Percentiles rank a stretch among this genome's conserved stretches.
Evolutionary conservation across 2,113 vertebrate species (phyloP).

Genomic region (Psilopogon haemacephalus): DNA sequence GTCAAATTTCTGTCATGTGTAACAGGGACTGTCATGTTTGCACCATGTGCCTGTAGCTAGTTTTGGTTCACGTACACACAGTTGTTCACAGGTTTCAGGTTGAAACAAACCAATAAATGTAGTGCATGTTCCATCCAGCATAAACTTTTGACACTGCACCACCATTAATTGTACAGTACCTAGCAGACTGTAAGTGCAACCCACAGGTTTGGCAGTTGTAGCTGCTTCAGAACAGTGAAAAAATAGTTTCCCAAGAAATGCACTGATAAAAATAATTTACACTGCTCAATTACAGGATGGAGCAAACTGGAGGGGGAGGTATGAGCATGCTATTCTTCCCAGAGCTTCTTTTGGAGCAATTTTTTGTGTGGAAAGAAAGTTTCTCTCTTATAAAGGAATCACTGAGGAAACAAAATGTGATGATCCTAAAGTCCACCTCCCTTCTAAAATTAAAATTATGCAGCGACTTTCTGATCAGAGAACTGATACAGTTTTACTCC

Average conservation of each 20-base stretch:
- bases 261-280: not conserved
- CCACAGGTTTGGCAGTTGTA: not conserved
- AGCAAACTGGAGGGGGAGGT: not conserved
- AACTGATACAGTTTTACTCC: not conserved
- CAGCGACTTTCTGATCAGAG: not conserved
- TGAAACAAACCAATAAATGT: not conserved
- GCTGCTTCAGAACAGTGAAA: not conserved
- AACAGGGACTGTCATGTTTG: not conserved
- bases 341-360: not conserved
- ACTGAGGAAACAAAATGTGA: not conserved
- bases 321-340: not conserved
- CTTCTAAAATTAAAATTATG: not conserved
- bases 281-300: not conserved
- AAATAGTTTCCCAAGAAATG: not conserved
- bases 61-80: not conserved
- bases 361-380: not conserved
- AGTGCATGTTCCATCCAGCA: not conserved
- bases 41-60: not conserved
- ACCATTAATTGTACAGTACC: not conserved
- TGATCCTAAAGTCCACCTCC: not conserved
- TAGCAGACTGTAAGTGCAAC: not conserved
- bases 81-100: not conserved
- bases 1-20: not conserved
- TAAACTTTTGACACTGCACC: not conserved
- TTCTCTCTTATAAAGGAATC: not conserved